These are phyloP conservation scores for Fistularia tabacaria DNA, from an alignment of 2,797 vertebrate genomes.

Conservation along the genomic window DNA sequence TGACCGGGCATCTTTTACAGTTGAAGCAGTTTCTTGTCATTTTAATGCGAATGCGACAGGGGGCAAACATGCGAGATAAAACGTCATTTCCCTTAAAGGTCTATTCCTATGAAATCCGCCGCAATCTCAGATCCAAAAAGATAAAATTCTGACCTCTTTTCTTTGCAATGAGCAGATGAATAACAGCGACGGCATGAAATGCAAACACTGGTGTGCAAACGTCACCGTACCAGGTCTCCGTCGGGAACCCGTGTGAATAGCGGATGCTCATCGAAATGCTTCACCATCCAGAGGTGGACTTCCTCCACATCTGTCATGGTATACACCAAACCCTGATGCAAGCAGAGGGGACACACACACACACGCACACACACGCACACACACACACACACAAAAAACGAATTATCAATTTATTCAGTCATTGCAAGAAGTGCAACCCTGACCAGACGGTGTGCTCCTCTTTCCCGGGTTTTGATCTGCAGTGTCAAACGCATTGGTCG, in stretches of 20 bases:
- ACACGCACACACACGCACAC: neutral
- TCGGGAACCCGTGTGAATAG: conserved; percentile 80
- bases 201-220: conserved; percentile 9
- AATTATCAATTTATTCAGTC: neutral
- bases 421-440: too few relatives aligned
- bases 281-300: conserved; percentile 88
- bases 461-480: too few relatives aligned
- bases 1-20: too few relatives aligned
- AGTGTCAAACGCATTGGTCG: neutral
- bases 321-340: conserved; percentile 89
- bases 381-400: neutral
- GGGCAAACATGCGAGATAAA: too few relatives aligned
- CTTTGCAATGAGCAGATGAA: too few relatives aligned
- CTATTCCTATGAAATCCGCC: too few relatives aligned
- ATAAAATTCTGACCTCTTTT: too few relatives aligned
- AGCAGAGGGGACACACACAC: conserved; percentile 33
- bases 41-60: too few relatives aligned
- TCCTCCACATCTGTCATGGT: conserved; percentile 90
- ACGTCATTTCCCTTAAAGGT: too few relatives aligned
- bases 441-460: too few relatives aligned
- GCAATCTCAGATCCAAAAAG: too few relatives aligned
- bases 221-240: conserved; percentile 78
- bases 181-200: neutral
- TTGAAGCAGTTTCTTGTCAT: too few relatives aligned
- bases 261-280: conserved; percentile 86